phyloP scores from a whole-genome alignment of 1,140 invertebrate species.

The Halyomorpha halys region DNA sequence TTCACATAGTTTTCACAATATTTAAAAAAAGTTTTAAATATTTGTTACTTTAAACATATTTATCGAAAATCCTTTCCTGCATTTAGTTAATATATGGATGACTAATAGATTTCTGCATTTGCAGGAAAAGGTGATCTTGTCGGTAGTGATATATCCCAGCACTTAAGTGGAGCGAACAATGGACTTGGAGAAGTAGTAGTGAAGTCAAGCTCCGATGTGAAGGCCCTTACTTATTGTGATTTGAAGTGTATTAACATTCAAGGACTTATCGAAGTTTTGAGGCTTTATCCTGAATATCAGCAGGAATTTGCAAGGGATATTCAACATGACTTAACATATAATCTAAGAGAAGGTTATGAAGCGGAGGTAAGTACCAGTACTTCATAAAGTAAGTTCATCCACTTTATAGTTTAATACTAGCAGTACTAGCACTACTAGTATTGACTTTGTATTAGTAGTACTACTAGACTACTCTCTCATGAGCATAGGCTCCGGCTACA shows the following conservation, averaged over 20 bases:
- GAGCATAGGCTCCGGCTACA: too few relatives aligned
- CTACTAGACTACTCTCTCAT: too few relatives aligned
- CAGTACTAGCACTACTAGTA: too few relatives aligned
- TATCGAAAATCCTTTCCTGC: too few relatives aligned
- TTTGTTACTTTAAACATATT: too few relatives aligned
- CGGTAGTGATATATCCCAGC: constrained; percentile 82
- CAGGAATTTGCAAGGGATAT: constrained; percentile 88
- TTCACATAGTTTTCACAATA: too few relatives aligned
- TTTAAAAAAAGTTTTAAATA: too few relatives aligned
- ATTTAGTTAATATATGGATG: not conserved
- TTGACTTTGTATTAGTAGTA: too few relatives aligned
- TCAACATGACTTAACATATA: constrained; percentile 90
- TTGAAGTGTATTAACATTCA: constrained; percentile 87
- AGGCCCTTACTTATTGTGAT: constrained; percentile 90
- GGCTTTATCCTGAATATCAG: constrained; percentile 87
- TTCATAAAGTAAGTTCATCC: not conserved
- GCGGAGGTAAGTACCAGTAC: constrained; percentile 49
- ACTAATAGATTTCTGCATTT: constrained; percentile 25
- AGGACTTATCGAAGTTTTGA: constrained; percentile 78
- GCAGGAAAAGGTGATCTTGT: constrained; percentile 91
- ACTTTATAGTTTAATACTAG: not conserved
- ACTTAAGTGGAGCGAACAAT: constrained; percentile 46
- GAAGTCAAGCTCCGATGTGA: constrained; percentile 88
- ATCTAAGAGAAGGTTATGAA: constrained; percentile 85
- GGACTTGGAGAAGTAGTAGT: constrained; percentile 62